Base-by-base conservation (phyloP, 2,888 invertebrate species). In the Thereva nobilitata region DNA sequence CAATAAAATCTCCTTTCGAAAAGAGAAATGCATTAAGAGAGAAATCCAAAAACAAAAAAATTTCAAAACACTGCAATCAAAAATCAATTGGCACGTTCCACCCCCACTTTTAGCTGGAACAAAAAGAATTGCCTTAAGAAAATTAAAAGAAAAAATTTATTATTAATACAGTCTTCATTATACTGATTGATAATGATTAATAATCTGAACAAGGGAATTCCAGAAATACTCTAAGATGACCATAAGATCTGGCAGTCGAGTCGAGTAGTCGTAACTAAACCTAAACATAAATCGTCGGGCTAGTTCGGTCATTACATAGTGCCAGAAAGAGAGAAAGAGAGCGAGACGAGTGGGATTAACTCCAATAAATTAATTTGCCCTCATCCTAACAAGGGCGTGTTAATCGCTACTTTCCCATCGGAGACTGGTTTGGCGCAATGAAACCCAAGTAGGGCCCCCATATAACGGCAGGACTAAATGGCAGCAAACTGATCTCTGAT, bases 321-420 rank as follows among this genome's bases (percentile, higher is more conserved):
- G 45, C 23, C 23, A 23, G 23, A 23, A 2, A 23, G 23, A 23
- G 23, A 23, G 23, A 23, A 2, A 23, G 34, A 42, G 40, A 8
- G 61, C 44, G 49, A 65, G 65, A 68, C 49, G 65, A 65, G 68
- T 65, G 47, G 61, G 59, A 61, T 65, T 61, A 68, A 68, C 68
- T 68, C 64, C 65, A 68, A 68, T 68, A 68, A 68, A 68, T 68
- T 68, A 68, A 68, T 68, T 68, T 68, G 68, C 53, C 54, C 65
- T 61, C 68, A 68, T 68, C 65, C 57, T 44, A 50, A 68, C 56
- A 47, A 65, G 65, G 68, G 68, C 65, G 68, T 68, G 68, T 65
- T 68, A 68, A 68, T 68, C 64, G 68, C 59, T 50, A 49, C 38
- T 59, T 5, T 45, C 38, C 57, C 57, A n/a, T 59, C 34, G 10